These are phyloP conservation scores for Ageneiosus marmoratus DNA, from an alignment of 2,113 vertebrate species.

Conservation along the genomic window DNA sequence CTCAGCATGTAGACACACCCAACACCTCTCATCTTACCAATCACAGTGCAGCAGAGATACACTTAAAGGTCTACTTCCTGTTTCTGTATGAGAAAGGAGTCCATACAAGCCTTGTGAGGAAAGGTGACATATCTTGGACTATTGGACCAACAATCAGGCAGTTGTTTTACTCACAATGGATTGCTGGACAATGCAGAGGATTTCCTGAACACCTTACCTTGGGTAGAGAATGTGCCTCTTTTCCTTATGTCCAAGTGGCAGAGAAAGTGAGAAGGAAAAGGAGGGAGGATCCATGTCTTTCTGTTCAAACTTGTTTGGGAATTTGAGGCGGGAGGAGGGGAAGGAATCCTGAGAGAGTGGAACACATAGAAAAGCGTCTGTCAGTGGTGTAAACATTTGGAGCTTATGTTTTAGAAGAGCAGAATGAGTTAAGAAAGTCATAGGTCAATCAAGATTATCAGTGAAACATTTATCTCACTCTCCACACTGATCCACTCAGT, in stretches of 20 bases:
- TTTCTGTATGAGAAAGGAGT: conserved; percentile 47
- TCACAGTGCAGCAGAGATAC: conserved; percentile 54
- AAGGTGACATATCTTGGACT: conserved; percentile 34
- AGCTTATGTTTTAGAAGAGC: conserved; percentile 37
- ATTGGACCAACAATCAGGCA: conserved; percentile 10
- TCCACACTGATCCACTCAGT: conserved; percentile 43
- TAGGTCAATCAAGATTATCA: conserved; percentile 46
- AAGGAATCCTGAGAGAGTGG: conserved; percentile 51
- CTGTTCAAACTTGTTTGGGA: conserved; percentile 82
- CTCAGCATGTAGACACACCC: conserved; percentile 71
- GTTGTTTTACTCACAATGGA: conserved; percentile 29
- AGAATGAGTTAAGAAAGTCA: conserved; percentile 28
- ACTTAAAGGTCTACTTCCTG: conserved; percentile 72
- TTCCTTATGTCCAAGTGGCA: conserved; percentile 44
- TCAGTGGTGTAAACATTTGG: conserved; percentile 61
- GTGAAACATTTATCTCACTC: conserved; percentile 42
- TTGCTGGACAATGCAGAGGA: conserved; percentile 1
- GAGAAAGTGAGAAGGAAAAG: conserved; percentile 57
- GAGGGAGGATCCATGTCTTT: conserved; percentile 72
- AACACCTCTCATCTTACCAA: conserved; percentile 62
- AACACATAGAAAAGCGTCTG: conserved; percentile 53
- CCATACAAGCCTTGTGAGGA: conserved; percentile 2
- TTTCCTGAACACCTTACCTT: neutral
- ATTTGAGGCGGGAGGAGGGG: conserved; percentile 72
- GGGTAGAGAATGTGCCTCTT: neutral